Evolutionary conservation across 2,888 invertebrate genomes (phyloP).

Genomic region (Lepidocyrtoides sp.): DNA sequence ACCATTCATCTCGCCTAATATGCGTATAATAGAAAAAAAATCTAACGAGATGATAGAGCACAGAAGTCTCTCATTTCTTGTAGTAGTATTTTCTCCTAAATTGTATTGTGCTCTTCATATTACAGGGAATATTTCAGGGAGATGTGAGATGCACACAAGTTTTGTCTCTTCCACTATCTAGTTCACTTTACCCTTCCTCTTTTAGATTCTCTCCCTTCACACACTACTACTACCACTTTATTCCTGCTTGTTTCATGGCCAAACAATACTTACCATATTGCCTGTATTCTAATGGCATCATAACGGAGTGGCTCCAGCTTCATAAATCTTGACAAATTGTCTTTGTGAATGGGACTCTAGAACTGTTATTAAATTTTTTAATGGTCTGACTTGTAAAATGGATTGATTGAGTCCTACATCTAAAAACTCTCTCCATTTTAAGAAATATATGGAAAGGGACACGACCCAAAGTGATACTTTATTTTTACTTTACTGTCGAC

Average conservation of each 20-base stretch:
- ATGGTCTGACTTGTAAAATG: constrained; percentile 85
- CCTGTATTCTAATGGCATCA: constrained; percentile 84
- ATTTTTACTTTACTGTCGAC: constrained; percentile 41
- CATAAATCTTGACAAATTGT: constrained; percentile 86
- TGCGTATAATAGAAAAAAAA: constrained; percentile 72
- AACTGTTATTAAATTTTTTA: constrained; percentile 86
- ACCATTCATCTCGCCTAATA: constrained; percentile 75
- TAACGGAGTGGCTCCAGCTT: constrained; percentile 84
- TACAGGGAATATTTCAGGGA: constrained; percentile 2
- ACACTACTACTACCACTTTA: constrained; percentile 32
- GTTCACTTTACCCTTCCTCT: constrained; percentile 57
- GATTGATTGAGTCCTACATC: constrained; percentile 85
- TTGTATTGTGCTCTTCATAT: constrained; percentile 59
- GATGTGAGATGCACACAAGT: not conserved
- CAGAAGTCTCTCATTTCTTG: constrained; percentile 60
- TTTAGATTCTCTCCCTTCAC: constrained; percentile 19
- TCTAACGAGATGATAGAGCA: constrained; percentile 55
- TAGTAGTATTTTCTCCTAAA: constrained; percentile 52
- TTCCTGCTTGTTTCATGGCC: constrained; percentile 55
- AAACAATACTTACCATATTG: constrained; percentile 83
- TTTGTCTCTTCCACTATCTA: constrained; percentile 1
- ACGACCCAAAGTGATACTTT: constrained; percentile 35
- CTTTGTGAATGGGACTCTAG: constrained; percentile 85
- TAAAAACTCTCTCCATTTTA: constrained; percentile 20
- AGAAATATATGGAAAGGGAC: not conserved